Evolutionary conservation across 2,888 invertebrate species (phyloP).

Genomic region (Hirtodrosophila duncani): DNA sequence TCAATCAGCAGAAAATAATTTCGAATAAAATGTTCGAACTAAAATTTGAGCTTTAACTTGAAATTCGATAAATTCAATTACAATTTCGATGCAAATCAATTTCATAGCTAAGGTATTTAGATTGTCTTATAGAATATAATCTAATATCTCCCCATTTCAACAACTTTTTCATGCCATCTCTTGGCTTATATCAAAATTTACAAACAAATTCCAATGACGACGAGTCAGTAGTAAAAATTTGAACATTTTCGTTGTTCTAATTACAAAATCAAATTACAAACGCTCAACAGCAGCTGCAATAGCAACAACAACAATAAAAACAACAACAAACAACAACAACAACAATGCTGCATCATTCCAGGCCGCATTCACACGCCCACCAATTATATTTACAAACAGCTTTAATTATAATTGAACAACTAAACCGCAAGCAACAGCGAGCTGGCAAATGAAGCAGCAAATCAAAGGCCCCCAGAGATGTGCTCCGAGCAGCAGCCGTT

Average conservation of each 20-base stretch:
- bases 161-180: too few species aligned
- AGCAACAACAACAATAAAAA: conserved; percentile 8
- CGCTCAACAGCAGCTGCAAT: conserved; percentile 26
- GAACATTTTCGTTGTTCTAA: conserved; percentile 54
- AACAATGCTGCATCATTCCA: conserved; percentile 34
- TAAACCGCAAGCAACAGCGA: conserved; percentile 39
- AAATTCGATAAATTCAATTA: too few species aligned
- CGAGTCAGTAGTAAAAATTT: too few species aligned
- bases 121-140: too few species aligned
- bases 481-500: not conserved
- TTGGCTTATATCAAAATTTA: too few species aligned
- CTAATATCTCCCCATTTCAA: too few species aligned
- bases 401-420: conserved; percentile 60
- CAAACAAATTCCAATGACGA: not conserved
- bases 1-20: too few species aligned
- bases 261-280: conserved; percentile 48
- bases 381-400: conserved; percentile 62
- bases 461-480: too few species aligned
- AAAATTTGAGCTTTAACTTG: not conserved
- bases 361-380: conserved; percentile 50
- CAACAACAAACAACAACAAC: conserved; percentile 10
- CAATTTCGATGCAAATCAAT: too few species aligned
- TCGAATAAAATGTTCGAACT: too few species aligned
- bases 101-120: too few species aligned
- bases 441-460: conserved; percentile 59